Evolutionary conservation across 2,113 vertebrate species (phyloP).

Genomic region (Bettongia penicillata): DNA sequence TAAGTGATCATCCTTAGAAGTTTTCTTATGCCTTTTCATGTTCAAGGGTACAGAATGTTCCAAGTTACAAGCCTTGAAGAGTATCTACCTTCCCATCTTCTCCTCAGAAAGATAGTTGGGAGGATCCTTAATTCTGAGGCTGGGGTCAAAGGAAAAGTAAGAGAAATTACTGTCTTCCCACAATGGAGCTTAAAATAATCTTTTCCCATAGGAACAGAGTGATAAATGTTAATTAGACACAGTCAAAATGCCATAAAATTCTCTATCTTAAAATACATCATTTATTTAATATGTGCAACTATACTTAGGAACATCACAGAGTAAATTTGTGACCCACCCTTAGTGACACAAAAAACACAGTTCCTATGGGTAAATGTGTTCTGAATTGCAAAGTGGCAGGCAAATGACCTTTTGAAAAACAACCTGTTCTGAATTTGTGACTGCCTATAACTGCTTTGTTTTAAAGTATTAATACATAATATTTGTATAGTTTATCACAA

Average conservation of each 20-base stretch:
- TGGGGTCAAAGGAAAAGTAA: not conserved
- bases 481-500: not conserved
- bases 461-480: not conserved
- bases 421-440: not conserved
- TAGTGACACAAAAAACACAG: not conserved
- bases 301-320: not conserved
- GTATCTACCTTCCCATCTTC: not conserved
- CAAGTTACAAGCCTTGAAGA: not conserved
- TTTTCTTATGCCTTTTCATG: not conserved
- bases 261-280: not conserved
- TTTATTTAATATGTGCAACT: not conserved
- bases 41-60: not conserved
- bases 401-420: not conserved
- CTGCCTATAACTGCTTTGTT: not conserved
- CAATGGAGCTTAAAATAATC: not conserved
- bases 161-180: not conserved
- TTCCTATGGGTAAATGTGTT: not conserved
- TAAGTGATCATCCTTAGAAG: not conserved
- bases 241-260: not conserved
- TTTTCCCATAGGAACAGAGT: not conserved
- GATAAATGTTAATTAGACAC: not conserved
- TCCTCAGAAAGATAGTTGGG: not conserved
- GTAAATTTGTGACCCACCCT: not conserved
- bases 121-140: not conserved
- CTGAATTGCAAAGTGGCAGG: not conserved